A percentile compares a stretch with the other conserved stretches of the same genome.
Conservation (phyloP, 2,113 vertebrate genomes). For the Cyanoramphus novaezelandiae region DNA sequence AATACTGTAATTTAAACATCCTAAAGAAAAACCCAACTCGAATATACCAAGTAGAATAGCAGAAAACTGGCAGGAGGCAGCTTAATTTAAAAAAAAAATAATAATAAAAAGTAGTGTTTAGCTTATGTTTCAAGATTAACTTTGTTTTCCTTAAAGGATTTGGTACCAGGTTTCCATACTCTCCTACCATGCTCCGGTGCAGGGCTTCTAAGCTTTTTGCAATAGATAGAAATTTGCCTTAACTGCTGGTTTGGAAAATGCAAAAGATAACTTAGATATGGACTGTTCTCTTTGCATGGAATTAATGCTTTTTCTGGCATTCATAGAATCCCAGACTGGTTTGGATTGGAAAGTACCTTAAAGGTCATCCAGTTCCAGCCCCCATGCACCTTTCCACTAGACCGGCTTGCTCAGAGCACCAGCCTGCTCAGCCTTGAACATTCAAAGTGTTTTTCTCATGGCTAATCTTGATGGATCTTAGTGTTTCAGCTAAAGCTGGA, state of each 20-base stretch:
- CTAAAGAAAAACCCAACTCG: background rate
- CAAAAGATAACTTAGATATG: background rate
- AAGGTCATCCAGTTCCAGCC: background rate
- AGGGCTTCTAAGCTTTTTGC: background rate
- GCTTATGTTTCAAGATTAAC: background rate
- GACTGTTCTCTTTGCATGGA: background rate
- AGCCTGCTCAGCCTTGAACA: background rate
- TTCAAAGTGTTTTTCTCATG: background rate
- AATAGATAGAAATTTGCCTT: background rate
- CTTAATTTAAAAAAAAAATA: background rate
- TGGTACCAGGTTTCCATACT: background rate
- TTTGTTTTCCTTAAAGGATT: background rate
- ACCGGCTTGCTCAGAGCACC: background rate
- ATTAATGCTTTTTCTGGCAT: background rate
- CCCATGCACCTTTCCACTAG: background rate
- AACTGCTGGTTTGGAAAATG: background rate
- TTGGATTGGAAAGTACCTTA: background rate
- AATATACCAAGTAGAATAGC: background rate
- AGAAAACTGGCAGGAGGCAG: background rate
- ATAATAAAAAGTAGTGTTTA: background rate
- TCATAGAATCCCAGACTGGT: fast-evolving
- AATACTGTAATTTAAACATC: background rate
- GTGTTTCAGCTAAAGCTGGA: background rate
- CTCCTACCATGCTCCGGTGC: background rate
- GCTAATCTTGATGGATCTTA: background rate